A percentile compares a stretch with the other conserved stretches of the same genome.
Conservation (phyloP, 1,140 invertebrate species). For the Hycleus phaleratus region DNA sequence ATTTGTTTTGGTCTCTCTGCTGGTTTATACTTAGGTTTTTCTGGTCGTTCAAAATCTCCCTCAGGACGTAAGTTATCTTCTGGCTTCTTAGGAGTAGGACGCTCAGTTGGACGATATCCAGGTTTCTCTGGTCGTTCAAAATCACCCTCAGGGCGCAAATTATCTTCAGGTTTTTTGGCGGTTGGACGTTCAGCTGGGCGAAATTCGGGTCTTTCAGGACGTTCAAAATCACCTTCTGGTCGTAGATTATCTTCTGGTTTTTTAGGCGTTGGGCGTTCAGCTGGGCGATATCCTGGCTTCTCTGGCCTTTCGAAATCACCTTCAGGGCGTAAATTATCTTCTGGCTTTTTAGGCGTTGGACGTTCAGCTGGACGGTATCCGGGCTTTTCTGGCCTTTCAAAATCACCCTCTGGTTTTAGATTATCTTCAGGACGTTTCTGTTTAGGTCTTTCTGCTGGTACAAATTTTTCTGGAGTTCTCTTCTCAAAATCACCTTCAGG, state of each 20-base stretch:
- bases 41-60: slow-evolving; percentile 46
- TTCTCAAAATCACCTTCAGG: slow-evolving; percentile 50
- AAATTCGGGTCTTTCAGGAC: slow-evolving; percentile 30
- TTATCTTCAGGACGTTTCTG: slow-evolving; percentile 49
- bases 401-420: slow-evolving; percentile 52
- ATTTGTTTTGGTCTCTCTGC: slow-evolving; percentile 40
- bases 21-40: slow-evolving; percentile 39
- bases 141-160: slow-evolving; percentile 56
- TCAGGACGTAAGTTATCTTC: slow-evolving; percentile 49
- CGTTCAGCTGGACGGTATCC: slow-evolving; percentile 38
- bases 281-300: slow-evolving; percentile 53
- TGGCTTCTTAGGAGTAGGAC: slow-evolving; percentile 37
- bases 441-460: slow-evolving; percentile 29
- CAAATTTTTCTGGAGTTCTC: slow-evolving; percentile 28
- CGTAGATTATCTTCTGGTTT: slow-evolving; percentile 46
- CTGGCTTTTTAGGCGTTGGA: slow-evolving; percentile 40
- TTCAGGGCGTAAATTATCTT: slow-evolving; percentile 52
- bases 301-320: slow-evolving; percentile 48
- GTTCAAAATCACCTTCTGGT: slow-evolving; percentile 49
- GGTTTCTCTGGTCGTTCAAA: slow-evolving; percentile 44
- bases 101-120: slow-evolving; percentile 41
- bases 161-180: slow-evolving; percentile 45
- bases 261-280: slow-evolving; percentile 47
- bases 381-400: slow-evolving; percentile 41
- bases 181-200: slow-evolving; percentile 42